A percentile compares a stretch with the other conserved stretches of the same genome.
phyloP scores from a whole-genome alignment of 2,113 vertebrate genomes.

The Prochilodus magdalenae region DNA sequence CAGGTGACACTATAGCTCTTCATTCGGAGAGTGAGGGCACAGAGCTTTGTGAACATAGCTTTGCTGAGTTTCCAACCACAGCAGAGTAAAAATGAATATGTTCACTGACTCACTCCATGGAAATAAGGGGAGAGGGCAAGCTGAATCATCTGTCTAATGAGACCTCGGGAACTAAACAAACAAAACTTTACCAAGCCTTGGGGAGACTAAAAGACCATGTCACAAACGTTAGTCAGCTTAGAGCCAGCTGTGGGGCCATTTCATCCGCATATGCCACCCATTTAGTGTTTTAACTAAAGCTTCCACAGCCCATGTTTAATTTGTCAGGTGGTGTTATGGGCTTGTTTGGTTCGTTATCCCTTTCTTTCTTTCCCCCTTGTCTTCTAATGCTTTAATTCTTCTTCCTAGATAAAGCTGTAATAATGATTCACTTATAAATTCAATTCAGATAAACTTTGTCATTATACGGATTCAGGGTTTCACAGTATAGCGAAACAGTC shows the following conservation, averaged over 20 bases:
- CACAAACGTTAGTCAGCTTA: not conserved
- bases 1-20: not conserved
- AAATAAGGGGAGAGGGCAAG: constrained; percentile 56
- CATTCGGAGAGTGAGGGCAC: not conserved
- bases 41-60: not conserved
- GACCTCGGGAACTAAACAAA: constrained; percentile 50
- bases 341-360: not conserved
- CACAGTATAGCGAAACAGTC: too few relatives aligned
- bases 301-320: too few relatives aligned
- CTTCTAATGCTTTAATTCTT: too few relatives aligned
- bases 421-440: too few relatives aligned
- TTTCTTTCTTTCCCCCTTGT: not conserved
- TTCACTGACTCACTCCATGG: constrained; percentile 60
- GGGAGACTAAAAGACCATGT: constrained; percentile 12
- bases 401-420: not conserved
- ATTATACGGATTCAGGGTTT: too few relatives aligned
- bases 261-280: not conserved
- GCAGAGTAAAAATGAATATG: constrained; percentile 50
- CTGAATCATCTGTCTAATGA: constrained; percentile 60
- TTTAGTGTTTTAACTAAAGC: not conserved
- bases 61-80: constrained; percentile 53
- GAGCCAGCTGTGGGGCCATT: constrained; percentile 14
- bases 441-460: too few relatives aligned
- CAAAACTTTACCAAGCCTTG: constrained; percentile 31
- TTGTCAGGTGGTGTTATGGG: not conserved